These are phyloP conservation scores for Acheta domesticus DNA, from an alignment of 2,888 invertebrate species.

Conservation along the genomic window DNA sequence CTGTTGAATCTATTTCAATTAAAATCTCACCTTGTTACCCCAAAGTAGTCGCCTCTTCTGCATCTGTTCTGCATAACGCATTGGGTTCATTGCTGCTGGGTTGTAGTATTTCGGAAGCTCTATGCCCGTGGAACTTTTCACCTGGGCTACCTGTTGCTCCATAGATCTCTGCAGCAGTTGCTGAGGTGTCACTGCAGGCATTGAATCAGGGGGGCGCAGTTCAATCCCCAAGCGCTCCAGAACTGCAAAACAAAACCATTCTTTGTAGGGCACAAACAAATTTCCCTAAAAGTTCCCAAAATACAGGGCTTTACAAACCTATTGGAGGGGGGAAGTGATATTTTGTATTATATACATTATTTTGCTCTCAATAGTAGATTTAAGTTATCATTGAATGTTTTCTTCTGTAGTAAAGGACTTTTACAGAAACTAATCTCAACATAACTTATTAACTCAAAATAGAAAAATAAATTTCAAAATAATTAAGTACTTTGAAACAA, in stretches of 20 bases:
- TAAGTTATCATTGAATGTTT: too few relatives aligned
- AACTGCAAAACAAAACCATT: conserved; percentile 35
- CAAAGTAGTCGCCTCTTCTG: conserved; percentile 90
- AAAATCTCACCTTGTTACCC: conserved; percentile 64
- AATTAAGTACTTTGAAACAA: not conserved
- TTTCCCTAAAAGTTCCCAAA: too few relatives aligned
- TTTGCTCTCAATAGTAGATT: too few relatives aligned
- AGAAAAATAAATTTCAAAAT: too few relatives aligned
- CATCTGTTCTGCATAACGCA: conserved; percentile 82
- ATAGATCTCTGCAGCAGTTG: conserved; percentile 53
- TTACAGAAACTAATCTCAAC: too few relatives aligned
- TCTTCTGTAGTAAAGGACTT: too few relatives aligned
- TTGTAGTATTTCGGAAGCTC: conserved; percentile 69
- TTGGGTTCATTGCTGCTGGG: conserved; percentile 69
- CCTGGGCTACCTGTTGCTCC: conserved; percentile 46
- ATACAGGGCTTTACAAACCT: too few relatives aligned
- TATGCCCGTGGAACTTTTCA: conserved; percentile 49
- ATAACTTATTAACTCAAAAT: too few relatives aligned
- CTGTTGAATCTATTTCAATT: too few relatives aligned
- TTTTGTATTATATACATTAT: too few relatives aligned
- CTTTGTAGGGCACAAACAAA: too few relatives aligned
- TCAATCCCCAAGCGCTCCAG: conserved; percentile 42
- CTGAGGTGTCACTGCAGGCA: conserved; percentile 55
- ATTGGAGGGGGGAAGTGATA: not conserved
- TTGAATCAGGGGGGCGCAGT: conserved; percentile 47